Evolutionary conservation across 2,888 invertebrate genomes (phyloP).

Genomic region (Macrosiphum euphorbiae): DNA sequence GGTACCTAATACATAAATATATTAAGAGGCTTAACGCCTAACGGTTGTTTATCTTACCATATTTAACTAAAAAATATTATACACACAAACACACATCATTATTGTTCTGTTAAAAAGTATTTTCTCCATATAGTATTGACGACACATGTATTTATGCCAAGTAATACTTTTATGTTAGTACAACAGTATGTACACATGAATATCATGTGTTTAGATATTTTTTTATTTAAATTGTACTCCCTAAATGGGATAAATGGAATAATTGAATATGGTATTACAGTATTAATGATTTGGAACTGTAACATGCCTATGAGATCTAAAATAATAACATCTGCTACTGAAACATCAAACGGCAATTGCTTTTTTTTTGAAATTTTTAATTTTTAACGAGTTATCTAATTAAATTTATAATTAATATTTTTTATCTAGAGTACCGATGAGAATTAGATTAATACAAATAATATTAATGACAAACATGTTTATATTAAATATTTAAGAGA

Average conservation of each 20-base stretch:
- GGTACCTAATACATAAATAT: background rate
- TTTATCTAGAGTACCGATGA: background rate
- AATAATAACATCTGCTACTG: constrained; percentile 32
- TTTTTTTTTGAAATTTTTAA: background rate
- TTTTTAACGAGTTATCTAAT: background rate
- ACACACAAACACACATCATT: background rate
- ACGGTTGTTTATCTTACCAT: background rate
- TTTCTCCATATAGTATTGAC: background rate
- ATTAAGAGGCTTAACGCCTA: background rate
- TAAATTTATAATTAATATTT: background rate
- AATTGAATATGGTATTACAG: background rate
- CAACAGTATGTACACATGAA: background rate
- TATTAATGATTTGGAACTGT: background rate
- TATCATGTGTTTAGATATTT: constrained; percentile 8
- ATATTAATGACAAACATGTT: background rate
- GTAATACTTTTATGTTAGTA: background rate
- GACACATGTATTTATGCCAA: constrained; percentile 14
- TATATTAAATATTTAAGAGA: background rate
- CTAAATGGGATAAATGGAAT: background rate
- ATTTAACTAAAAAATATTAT: background rate
- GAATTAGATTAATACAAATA: background rate
- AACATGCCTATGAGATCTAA: background rate
- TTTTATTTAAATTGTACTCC: background rate
- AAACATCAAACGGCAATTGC: background rate
- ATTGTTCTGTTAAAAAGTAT: background rate